phyloP scores from a whole-genome alignment of 2,888 invertebrate genomes.

The Pocota personata region DNA sequence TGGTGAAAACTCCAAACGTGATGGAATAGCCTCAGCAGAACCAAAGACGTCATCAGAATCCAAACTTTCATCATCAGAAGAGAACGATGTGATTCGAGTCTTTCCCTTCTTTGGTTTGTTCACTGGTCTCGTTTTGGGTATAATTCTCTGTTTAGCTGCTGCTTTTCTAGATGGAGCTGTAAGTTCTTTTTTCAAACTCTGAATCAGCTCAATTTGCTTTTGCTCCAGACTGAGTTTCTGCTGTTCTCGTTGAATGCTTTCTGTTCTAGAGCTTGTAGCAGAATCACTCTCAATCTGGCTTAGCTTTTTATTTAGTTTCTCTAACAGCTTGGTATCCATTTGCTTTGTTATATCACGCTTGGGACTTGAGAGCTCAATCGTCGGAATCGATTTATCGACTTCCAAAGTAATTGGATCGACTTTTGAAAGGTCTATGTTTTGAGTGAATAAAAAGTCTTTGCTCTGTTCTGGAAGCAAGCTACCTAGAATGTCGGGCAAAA shows the following conservation, averaged over 20 bases:
- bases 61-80: conserved; percentile 90
- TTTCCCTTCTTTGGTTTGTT: conserved; percentile 87
- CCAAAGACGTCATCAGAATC: conserved; percentile 91
- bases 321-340: conserved; percentile 87
- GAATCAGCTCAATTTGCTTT: conserved; percentile 84
- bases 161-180: conserved; percentile 85
- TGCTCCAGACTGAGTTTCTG: conserved; percentile 84
- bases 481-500: conserved; percentile 84
- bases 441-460: conserved; percentile 88
- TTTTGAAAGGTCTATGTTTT: conserved; percentile 90
- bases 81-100: conserved; percentile 89
- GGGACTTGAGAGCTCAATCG: conserved; percentile 87
- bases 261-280: conserved; percentile 89
- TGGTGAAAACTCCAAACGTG: conserved; percentile 89
- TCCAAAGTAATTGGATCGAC: conserved; percentile 89
- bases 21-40: conserved; percentile 89
- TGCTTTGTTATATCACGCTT: conserved; percentile 88
- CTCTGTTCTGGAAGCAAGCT: conserved; percentile 83
- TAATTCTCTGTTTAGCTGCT: conserved; percentile 86
- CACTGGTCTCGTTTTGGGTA: conserved; percentile 85
- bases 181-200: conserved; percentile 85
- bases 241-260: conserved; percentile 86
- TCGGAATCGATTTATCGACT: conserved; percentile 86
- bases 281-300: conserved; percentile 91
- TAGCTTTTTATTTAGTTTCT: conserved; percentile 88